Conservation (phyloP, 2,888 invertebrate genomes). For the Abscondita cerata region DNA sequence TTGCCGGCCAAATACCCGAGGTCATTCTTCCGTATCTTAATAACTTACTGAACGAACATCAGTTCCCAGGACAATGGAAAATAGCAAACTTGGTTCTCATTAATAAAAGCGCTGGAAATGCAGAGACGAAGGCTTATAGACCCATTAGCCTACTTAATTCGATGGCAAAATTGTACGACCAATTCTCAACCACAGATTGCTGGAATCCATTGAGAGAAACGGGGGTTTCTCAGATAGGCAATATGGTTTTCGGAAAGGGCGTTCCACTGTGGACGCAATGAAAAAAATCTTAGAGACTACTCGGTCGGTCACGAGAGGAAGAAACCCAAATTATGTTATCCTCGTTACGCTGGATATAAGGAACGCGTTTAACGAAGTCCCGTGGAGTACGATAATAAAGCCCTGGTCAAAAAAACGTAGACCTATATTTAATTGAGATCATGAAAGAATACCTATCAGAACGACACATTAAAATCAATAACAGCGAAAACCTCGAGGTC, state of each 20-base stretch:
- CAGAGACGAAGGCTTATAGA: not conserved
- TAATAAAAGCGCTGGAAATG: not conserved
- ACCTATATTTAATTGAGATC: not conserved
- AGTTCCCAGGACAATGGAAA: slow-evolving; percentile 1
- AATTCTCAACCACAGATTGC: not conserved
- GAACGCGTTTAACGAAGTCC: not conserved
- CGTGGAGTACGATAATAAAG: not conserved
- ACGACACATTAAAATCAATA: too few relatives aligned
- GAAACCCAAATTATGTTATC: not conserved
- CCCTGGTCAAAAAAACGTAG: not conserved
- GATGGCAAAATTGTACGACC: not conserved
- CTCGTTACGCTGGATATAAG: not conserved
- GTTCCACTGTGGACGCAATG: not conserved
- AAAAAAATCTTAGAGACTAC: not conserved
- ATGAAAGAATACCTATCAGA: not conserved
- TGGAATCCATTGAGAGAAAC: not conserved
- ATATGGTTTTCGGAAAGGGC: slow-evolving; percentile 1
- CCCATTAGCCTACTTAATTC: not conserved
- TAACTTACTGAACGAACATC: too few relatives aligned
- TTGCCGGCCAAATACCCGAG: too few relatives aligned
- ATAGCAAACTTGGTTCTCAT: not conserved
- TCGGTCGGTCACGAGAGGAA: not conserved
- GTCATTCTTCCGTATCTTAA: too few relatives aligned
- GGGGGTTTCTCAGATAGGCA: not conserved
- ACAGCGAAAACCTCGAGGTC: not conserved